phyloP scores from a whole-genome alignment of 2,113 vertebrate genomes.

The Hipposideros armiger region DNA sequence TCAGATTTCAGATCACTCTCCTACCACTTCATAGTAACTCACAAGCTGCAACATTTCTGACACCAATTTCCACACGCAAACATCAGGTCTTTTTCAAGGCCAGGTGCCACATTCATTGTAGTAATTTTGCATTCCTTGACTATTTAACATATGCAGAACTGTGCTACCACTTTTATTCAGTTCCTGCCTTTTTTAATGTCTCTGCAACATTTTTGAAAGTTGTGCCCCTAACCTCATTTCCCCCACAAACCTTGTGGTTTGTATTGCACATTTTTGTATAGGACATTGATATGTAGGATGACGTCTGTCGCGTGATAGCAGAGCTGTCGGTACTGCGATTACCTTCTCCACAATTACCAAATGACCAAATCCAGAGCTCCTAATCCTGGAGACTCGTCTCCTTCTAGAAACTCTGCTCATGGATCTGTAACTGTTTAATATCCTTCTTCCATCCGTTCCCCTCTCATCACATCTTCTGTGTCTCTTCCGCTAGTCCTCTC shows the following conservation, averaged over 20 bases:
- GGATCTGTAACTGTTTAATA: neutral
- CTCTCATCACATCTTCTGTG: neutral
- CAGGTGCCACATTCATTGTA: fast-evolving
- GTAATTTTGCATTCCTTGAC: neutral
- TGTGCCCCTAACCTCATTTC: neutral
- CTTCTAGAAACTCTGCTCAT: neutral
- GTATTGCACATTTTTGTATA: neutral
- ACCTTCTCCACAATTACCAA: neutral
- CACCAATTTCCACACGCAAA: neutral
- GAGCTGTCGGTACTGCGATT: neutral
- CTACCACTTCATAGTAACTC: neutral
- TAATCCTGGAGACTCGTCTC: neutral
- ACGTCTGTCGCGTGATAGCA: fast-evolving
- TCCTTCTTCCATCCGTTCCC: neutral
- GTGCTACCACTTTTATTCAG: neutral
- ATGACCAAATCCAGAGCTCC: neutral
- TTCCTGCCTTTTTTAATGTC: neutral
- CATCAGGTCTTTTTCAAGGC: neutral
- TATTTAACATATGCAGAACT: no score
- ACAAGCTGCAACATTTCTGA: neutral
- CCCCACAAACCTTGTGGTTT: neutral
- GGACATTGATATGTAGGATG: neutral
- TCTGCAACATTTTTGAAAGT: neutral
- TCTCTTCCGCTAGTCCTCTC: neutral
- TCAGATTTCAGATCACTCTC: neutral